These are phyloP conservation scores for Sinodicranocentrus sp. DNA, from an alignment of 2,888 invertebrate species.

Conservation along the genomic window DNA sequence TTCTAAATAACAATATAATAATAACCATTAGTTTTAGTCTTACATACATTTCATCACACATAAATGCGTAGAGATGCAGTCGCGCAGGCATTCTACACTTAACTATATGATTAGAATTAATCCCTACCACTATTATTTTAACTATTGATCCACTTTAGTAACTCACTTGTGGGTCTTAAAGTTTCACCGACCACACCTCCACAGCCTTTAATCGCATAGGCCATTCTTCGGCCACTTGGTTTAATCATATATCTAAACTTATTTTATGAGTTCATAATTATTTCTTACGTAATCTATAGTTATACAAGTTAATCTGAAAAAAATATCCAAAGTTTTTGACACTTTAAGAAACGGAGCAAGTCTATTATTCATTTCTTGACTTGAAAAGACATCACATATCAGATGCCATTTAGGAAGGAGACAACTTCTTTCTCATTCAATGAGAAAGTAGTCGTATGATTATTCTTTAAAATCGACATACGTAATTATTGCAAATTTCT, in stretches of 20 bases:
- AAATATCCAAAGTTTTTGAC: constrained; percentile 73
- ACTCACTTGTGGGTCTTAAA: constrained; percentile 8
- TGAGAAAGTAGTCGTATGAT: constrained; percentile 42
- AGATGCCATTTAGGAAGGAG: constrained; percentile 48
- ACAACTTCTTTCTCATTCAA: constrained; percentile 49
- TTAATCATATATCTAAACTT: not conserved
- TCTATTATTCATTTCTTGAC: constrained; percentile 65
- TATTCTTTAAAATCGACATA: constrained; percentile 17
- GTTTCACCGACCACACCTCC: constrained; percentile 40
- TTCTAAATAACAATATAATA: constrained; percentile 20
- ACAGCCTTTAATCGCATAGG: constrained; percentile 9
- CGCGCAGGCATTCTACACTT: constrained; percentile 59
- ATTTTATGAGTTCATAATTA: constrained; percentile 30
- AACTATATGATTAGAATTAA: constrained; percentile 31
- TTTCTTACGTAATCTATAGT: constrained; percentile 22
- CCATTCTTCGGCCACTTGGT: constrained; percentile 7
- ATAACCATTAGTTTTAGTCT: constrained; percentile 55
- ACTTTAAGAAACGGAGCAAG: constrained; percentile 67
- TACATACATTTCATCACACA: constrained; percentile 68
- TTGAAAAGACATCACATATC: constrained; percentile 58
- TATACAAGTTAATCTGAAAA: constrained; percentile 65
- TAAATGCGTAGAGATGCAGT: constrained; percentile 66
- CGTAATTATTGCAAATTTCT: constrained; percentile 67
- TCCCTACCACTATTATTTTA: constrained; percentile 28
- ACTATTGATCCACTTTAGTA: constrained; percentile 27